Base-by-base conservation (phyloP, 1,140 invertebrate genomes). In the Samia ricini region DNA sequence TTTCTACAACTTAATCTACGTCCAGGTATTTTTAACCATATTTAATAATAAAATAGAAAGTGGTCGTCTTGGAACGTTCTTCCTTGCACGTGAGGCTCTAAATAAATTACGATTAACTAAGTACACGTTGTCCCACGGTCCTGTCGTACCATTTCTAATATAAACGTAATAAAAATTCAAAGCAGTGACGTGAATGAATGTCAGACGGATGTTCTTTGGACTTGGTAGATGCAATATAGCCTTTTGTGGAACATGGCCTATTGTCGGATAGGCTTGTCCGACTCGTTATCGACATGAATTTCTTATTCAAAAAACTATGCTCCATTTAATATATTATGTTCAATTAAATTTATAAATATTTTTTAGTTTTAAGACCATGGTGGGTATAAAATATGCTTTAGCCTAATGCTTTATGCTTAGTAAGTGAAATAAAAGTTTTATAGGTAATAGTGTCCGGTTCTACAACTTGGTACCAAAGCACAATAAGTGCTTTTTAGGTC, bases 41-140 rank as follows among this genome's bases (percentile, higher is more conserved):
- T 36, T 36, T 36, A 36, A 42, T 36, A 36, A 42, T 33, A 58
- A 58, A 58, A 58, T 49, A 58, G 56, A 58, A 58, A 58, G 56
- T 58, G 36, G 15, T 23, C 56, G 19, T 58, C 33, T 42, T 12
- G 10, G 33, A 42, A 1, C 4, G 2, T 22, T 20, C 19, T 20
- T 19, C 29, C 20, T 12, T 4, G 56, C 6, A 36, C 56, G 56
- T 58, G 56, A 58, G 20, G 7, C 8, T 48, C 10, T 5, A 18
- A 58, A 36, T 22, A 58, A 58, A 58, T 23, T 15, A 12, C 56
- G 18, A 22, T 49, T 48, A 42, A 42, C 33, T 42, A 42, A 42
- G 10, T 42, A 15, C 33, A 42, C 33, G 33, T 3, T 42, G 33
- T 42, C 12, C 33, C 33, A 42, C 33, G 33, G 12, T 42, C 33